These are phyloP conservation scores for Siniperca chuatsi DNA, from an alignment of 2,113 vertebrate species.

Conservation along the genomic window DNA sequence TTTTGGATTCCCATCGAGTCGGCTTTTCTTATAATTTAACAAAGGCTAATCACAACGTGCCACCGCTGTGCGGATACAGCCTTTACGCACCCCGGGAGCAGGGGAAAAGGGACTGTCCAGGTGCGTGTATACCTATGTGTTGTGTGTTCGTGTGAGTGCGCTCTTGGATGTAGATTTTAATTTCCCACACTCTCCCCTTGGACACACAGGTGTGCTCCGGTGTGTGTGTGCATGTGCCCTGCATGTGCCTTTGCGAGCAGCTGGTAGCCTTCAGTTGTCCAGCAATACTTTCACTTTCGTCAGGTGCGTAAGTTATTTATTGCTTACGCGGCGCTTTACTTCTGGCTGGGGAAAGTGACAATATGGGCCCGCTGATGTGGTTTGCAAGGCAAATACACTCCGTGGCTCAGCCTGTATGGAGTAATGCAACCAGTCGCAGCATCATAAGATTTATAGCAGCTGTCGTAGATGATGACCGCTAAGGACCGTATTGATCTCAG, in stretches of 20 bases:
- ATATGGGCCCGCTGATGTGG: background rate
- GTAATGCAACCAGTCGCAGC: background rate
- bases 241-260: background rate
- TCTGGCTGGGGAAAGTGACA: background rate
- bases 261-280: background rate
- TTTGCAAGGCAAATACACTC: background rate
- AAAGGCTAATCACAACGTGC: background rate
- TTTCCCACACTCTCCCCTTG: background rate
- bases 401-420: background rate
- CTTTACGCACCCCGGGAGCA: slow-evolving; percentile 36
- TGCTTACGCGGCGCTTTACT: background rate
- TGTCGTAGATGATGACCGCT: background rate
- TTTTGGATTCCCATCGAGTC: slow-evolving; percentile 22
- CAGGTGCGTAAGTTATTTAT: slow-evolving; percentile 3
- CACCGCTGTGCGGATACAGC: slow-evolving; percentile 9
- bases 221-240: background rate
- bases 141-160: background rate
- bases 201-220: background rate
- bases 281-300: slow-evolving; percentile 68
- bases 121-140: slow-evolving; percentile 43
- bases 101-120: slow-evolving; percentile 14
- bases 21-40: background rate
- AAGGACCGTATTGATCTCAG: background rate
- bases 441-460: background rate
- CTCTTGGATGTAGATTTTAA: background rate